Conservation (phyloP, 2,113 vertebrate species). For the Vidua chalybeata region DNA sequence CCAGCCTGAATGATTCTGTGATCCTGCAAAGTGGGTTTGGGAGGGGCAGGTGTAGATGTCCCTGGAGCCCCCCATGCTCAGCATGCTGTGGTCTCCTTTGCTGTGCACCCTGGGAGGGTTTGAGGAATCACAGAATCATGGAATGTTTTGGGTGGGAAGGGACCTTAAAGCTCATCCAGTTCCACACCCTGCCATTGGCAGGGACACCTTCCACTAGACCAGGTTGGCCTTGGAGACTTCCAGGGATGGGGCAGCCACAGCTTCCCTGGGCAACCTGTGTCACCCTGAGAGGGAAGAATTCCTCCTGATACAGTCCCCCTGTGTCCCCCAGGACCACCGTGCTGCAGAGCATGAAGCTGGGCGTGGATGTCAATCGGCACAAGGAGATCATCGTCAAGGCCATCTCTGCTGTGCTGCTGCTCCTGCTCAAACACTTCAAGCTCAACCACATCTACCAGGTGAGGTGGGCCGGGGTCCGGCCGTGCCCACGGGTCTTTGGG, state of each 20-base stretch:
- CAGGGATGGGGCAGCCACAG: background rate
- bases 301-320: background rate
- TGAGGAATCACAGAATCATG: slow-evolving; percentile 56
- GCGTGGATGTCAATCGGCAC: slow-evolving; percentile 95
- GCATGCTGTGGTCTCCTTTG: background rate
- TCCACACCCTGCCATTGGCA: background rate
- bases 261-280: background rate
- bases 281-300: background rate
- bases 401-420: slow-evolving; percentile 92
- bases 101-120: slow-evolving; percentile 96
- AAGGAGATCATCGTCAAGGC: slow-evolving; percentile 99
- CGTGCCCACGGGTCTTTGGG: accelerated
- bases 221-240: background rate
- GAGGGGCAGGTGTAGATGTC: background rate
- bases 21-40: accelerated
- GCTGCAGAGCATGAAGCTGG: slow-evolving; percentile 98
- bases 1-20: accelerated
- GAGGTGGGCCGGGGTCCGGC: background rate
- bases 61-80: accelerated
- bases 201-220: background rate
- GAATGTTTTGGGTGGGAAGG: background rate
- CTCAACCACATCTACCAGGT: slow-evolving; percentile 98
- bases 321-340: slow-evolving; percentile 87
- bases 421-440: slow-evolving; percentile 97
- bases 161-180: background rate